phyloP scores from a whole-genome alignment of 2,797 vertebrate genomes.

The Enteromius argenteus region DNA sequence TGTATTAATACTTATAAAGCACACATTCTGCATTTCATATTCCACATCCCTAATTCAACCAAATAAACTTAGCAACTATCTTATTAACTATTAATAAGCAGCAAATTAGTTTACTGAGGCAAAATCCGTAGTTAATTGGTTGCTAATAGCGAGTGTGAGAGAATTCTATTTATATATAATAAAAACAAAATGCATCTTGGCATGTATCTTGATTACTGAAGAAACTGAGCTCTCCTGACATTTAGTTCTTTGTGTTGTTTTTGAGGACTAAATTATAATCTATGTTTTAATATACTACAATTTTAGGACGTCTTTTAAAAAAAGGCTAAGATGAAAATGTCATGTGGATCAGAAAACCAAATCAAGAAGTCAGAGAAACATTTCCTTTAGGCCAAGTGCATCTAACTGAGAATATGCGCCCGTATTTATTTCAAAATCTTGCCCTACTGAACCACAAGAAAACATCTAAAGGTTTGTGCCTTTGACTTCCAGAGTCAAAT shows the following conservation, averaged over 20 bases:
- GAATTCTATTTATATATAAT: not conserved
- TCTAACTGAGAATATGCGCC: constrained; percentile 63
- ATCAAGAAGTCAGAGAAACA: constrained; percentile 65
- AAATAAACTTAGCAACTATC: not conserved
- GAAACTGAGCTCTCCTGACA: constrained; percentile 44
- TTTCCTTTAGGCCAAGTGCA: constrained; percentile 59
- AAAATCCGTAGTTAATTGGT: not conserved
- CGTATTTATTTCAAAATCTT: constrained; percentile 62
- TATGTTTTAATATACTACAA: constrained; percentile 59
- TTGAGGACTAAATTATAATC: constrained; percentile 53
- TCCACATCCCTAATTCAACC: not conserved
- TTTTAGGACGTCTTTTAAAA: constrained; percentile 51
- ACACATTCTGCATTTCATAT: not conserved
- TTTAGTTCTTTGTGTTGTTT: constrained; percentile 57
- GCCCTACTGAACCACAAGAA: constrained; percentile 54
- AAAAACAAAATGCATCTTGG: not conserved
- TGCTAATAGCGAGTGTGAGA: not conserved
- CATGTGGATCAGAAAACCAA: constrained; percentile 61
- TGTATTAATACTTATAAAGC: not conserved
- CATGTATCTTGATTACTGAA: constrained; percentile 30
- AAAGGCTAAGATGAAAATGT: constrained; percentile 63
- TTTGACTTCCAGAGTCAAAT: constrained; percentile 62
- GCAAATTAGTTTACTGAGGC: not conserved
- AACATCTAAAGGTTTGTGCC: constrained; percentile 32
- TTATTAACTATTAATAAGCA: not conserved